Evolutionary conservation across 2,888 invertebrate species (phyloP), one percentile per base, ranked within the genome.

Genomic region (Diarsia mendica): DNA sequence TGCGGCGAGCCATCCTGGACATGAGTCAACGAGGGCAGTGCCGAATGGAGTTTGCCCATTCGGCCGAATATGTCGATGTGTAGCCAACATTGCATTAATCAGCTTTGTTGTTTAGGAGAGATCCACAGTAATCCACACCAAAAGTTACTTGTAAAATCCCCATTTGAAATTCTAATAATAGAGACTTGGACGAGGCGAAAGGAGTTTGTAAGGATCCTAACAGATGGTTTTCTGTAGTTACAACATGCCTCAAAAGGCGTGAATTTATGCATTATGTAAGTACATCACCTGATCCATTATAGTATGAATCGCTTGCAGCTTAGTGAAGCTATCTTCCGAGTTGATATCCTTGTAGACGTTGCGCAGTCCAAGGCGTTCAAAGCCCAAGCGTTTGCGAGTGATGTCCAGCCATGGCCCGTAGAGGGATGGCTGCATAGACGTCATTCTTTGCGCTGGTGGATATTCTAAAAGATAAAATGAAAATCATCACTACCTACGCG

Each of bases 401-500:
- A 95, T 90, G 77, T 96, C 96, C 9, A 95, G 92, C 63, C 93
- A 92, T 0, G 96, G 96, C 0, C 93, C 95, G 87, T 90, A 96
- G 0, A 95, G 86, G 0, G 96, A 95, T 0, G 96, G 96, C 82
- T 95, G 96, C 95, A 95, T 95, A 0, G 96, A 95, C n/a, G 91
- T 91, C 66, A 95, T 70, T 9, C 95, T 87, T 79, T 93, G 91
- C 0, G 94, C 92, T 75, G 94, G 82, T n/a, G 94, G 95, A 0
- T 83, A 51, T 68, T 79, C 79, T 79, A 46, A 28, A 64, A 55
- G 1, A 28, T 13, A 1, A 75, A 63, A 44, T 15, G 0, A 63
- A 3, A n/a, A 39, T 58, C 58, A 18, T 58, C 28, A 28, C 18
- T 1, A 1, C 15, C 15, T 23, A 23, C 9, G 9, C 8, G 18